These are phyloP conservation scores for Mormyrus hasselquistii DNA, from an alignment of 2,797 vertebrate species.

Conservation along the genomic window DNA sequence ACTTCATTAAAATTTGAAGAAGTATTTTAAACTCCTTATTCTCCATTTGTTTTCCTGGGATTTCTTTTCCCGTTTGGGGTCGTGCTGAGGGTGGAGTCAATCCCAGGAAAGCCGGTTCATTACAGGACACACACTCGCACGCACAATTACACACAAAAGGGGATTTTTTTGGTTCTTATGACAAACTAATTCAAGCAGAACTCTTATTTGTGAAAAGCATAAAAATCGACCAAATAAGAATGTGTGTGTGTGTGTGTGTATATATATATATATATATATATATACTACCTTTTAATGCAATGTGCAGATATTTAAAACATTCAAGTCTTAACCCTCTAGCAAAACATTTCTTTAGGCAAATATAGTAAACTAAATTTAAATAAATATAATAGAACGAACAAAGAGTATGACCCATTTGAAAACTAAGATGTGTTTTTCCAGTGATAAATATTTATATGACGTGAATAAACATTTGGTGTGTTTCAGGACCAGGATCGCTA, in stretches of 20 bases:
- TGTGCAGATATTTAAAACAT: not conserved
- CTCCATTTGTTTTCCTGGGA: not conserved
- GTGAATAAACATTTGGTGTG: not conserved
- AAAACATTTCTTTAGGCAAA: not conserved
- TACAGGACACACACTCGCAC: not conserved
- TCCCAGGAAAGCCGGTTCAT: not conserved
- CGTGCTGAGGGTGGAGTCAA: not conserved
- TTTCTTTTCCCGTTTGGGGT: not conserved
- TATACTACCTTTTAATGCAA: not conserved
- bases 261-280: not conserved
- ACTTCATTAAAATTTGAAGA: slow-evolving; percentile 1
- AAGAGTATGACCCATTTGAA: not conserved
- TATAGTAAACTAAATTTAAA: not conserved
- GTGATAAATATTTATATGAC: not conserved
- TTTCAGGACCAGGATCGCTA: not conserved
- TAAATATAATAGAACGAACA: not conserved
- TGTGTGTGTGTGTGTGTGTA: not conserved
- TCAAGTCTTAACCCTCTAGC: not conserved
- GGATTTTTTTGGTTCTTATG: not conserved
- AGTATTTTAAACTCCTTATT: slow-evolving; percentile 1
- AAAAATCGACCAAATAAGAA: not conserved
- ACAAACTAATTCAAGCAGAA: not conserved
- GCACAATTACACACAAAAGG: not conserved
- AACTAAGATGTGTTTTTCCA: not conserved
- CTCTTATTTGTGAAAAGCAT: not conserved